Evolutionary conservation across 37 sponge, comb jelly and placozoan species (phyloP).

Genomic region (Trichoplax adhaerens): DNA sequence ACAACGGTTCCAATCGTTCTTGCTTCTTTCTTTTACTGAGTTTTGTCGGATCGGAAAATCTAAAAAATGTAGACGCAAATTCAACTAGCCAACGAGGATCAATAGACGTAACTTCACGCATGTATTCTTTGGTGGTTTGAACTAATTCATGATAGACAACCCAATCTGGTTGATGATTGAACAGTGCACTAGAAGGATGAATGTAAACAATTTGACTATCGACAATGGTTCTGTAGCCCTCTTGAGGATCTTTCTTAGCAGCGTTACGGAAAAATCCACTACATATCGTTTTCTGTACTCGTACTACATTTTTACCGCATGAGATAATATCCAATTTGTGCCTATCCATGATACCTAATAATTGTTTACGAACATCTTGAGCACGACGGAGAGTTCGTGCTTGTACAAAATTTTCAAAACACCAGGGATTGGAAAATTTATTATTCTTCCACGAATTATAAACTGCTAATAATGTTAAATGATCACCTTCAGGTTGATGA

Average conservation of each 20-base stretch:
- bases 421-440: conserved; percentile 87
- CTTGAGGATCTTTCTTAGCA: conserved; percentile 85
- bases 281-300: conserved; percentile 85
- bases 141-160: conserved; percentile 91
- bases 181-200: conserved; percentile 88
- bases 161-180: conserved; percentile 97
- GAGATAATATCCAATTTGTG: conserved; percentile 94
- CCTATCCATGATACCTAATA: conserved; percentile 97
- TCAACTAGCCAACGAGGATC: conserved; percentile 98
- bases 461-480: conserved; percentile 82
- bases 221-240: conserved; percentile 86
- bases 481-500: conserved; percentile 94
- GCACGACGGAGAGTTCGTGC: conserved; percentile 49
- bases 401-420: conserved; percentile 95
- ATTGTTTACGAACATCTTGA: conserved; percentile 90
- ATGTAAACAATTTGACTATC: conserved; percentile 89
- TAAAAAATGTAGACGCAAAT: conserved; percentile 94
- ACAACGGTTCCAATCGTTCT: conserved; percentile 81
- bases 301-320: conserved; percentile 65
- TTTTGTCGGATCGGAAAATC: conserved; percentile 81
- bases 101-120: conserved; percentile 78
- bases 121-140: conserved; percentile 97
- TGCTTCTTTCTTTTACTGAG: conserved; percentile 86
- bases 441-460: conserved; percentile 99
- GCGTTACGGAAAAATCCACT: conserved; percentile 94